These are phyloP conservation scores for Streptopelia turtur DNA, from an alignment of 2,797 vertebrate species.

Conservation along the genomic window DNA sequence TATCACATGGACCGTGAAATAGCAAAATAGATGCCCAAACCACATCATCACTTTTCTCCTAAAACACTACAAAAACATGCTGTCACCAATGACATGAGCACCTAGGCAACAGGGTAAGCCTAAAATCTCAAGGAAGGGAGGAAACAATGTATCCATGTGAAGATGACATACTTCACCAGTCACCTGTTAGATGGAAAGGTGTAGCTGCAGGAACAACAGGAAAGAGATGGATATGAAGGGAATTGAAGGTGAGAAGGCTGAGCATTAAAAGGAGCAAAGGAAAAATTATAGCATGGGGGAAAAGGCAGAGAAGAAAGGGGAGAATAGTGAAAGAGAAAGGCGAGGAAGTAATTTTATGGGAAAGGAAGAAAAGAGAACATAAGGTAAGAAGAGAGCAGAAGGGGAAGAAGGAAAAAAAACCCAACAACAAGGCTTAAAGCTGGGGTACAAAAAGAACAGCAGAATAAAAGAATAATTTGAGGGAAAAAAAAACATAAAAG, in stretches of 20 bases:
- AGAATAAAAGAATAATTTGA: neutral
- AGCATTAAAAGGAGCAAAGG: neutral
- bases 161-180: neutral
- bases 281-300: neutral
- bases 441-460: neutral
- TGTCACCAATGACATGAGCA: accelerated
- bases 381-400: neutral
- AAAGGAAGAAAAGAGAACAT: neutral
- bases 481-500: neutral
- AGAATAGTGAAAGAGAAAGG: neutral
- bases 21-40: neutral
- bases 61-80: neutral
- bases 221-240: neutral
- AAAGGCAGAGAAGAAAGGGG: neutral
- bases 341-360: neutral
- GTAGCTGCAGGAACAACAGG: neutral
- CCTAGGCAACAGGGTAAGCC: neutral
- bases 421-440: neutral
- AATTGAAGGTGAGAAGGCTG: neutral
- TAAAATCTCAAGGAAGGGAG: neutral
- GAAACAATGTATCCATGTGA: neutral
- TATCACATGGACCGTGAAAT: neutral
- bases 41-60: neutral
- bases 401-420: neutral
- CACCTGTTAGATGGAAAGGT: neutral